Conservation (phyloP, 2,888 invertebrate genomes). For the Tribolium freemani region DNA sequence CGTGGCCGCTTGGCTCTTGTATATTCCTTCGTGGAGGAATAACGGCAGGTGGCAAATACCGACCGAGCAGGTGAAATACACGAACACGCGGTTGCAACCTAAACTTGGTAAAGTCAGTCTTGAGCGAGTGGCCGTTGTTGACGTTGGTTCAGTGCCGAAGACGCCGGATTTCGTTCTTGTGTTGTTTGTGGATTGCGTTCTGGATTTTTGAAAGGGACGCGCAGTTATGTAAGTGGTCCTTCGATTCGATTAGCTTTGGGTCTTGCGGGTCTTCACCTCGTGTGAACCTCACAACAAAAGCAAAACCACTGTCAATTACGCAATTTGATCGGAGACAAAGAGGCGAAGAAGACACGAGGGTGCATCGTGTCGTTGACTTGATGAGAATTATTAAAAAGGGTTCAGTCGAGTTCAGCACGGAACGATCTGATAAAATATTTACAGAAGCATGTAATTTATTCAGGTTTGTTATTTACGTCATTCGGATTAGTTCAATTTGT, state of each 20-base stretch:
- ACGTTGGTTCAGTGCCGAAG: conserved; percentile 39
- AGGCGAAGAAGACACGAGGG: background rate
- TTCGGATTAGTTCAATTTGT: conserved; percentile 25
- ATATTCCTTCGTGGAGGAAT: conserved; percentile 39
- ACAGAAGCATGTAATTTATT: conserved; percentile 39
- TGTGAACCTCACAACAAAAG: background rate
- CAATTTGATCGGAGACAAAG: background rate
- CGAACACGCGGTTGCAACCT: conserved; percentile 50
- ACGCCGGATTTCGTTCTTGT: background rate
- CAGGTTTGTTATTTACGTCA: conserved; percentile 31
- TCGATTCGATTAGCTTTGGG: conserved; percentile 19
- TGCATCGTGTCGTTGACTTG: conserved; percentile 19
- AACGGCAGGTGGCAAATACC: conserved; percentile 59
- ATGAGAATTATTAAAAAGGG: conserved; percentile 25
- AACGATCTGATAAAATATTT: conserved; percentile 41
- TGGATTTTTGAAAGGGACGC: conserved; percentile 14
- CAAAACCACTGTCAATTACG: background rate
- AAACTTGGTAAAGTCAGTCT: conserved; percentile 48
- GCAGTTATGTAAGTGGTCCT: background rate
- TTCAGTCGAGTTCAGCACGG: conserved; percentile 31
- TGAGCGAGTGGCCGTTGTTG: conserved; percentile 51
- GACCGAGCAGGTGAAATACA: conserved; percentile 56
- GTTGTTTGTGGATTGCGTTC: background rate
- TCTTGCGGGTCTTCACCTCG: background rate
- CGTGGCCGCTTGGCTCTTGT: background rate